Base-by-base conservation (phyloP, 2,888 invertebrate species). In the Tenthredo livida region DNA sequence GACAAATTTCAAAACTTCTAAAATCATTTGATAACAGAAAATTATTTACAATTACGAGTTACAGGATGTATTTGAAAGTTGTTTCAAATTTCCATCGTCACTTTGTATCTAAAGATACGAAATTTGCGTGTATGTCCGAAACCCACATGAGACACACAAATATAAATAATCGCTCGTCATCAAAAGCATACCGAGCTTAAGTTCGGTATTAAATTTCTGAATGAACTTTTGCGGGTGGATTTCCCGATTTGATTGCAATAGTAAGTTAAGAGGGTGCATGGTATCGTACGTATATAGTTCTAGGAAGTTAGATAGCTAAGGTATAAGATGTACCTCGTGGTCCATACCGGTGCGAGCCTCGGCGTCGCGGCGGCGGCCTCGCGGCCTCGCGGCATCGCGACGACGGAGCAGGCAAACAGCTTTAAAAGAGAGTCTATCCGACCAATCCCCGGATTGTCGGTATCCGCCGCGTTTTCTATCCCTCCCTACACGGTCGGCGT, bases 401-500 rank as follows among this genome's bases (percentile, higher is more conserved):
- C 84, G 72, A 84, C 73, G 75, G 82, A 87, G 84, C 86, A 86
- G 87, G 87, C 86, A 50, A 86, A 72, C 86, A 85, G 58, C 73
- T 25, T 65, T 72, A 67, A 15, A 85, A 85, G 85, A 87, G 85
- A 87, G 88, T 87, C 87, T 86, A 84, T 61, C 83, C 73, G 40
- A 84, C 84, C 50, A 75, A 77, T 43, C 50, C 80, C 40, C 61
- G 54, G 84, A 67, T 58, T 33, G 58, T 33, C 58, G 25, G 33
- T 33, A 29, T 33, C 75, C 37, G 50, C 65, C 85, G 84, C 73
- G 82, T 84, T 85, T 54, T 25, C 85, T 85, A 84, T 86, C 84
- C 73, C 82, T 73, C 65, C 86, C 84, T 84, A 37, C 67, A 84
- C 84, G 75, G 33, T 58, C 58, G 90, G 91, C 91, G 89, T 92